Base-by-base conservation (phyloP, 2,797 vertebrate species). In the Hylomyscus alleni region DNA sequence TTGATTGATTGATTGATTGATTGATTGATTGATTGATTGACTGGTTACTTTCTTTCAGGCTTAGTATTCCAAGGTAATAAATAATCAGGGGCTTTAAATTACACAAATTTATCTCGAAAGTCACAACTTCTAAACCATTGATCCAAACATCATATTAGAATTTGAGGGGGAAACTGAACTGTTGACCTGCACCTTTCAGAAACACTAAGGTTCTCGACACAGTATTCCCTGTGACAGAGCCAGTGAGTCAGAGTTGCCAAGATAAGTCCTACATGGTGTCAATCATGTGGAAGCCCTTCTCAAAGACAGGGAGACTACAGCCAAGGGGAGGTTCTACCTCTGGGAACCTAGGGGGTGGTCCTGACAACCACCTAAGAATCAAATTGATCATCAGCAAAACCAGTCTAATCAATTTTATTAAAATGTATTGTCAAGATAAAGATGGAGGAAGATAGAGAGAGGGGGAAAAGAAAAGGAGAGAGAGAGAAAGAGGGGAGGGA, bases 131-230 rank as follows among this genome's bases (percentile, higher is more conserved):
- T 56, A 10, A 95, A 93, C 62, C 29, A 3, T 22, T 54, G 26
- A 31, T 89, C 93, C 73, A 85, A 94, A 89, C 94, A 26, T 88
- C 94, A 50, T 91, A 87, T 81, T 87, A 90, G 54, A 54, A 85
- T 95, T 89, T 94, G 1, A 0, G 34, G 62, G 29, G 94, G 93
- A 62, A 91, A 84, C 2, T 14, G 91, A 60, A 44, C 29, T 93
- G 90, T 67, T 89, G 93, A 97, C 95, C 89, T 58, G 29, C 22
- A 95, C 78, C 76, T 80, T 92, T 77, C 91, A 95, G 37, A 97
- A 94, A 76, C 83, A 94, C 34, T 37, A 80, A 89, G 92, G 52
- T 88, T 19, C 34, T 94, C 90, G 60, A 94, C 47, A 95, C 77
- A 65, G 34, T 85, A 67, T 90, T 95, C 76, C 40, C 24, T 44